A percentile compares a stretch with the other conserved stretches of the same genome.
phyloP scores from a whole-genome alignment of 2,113 vertebrate species.

The Gymnogyps californianus region DNA sequence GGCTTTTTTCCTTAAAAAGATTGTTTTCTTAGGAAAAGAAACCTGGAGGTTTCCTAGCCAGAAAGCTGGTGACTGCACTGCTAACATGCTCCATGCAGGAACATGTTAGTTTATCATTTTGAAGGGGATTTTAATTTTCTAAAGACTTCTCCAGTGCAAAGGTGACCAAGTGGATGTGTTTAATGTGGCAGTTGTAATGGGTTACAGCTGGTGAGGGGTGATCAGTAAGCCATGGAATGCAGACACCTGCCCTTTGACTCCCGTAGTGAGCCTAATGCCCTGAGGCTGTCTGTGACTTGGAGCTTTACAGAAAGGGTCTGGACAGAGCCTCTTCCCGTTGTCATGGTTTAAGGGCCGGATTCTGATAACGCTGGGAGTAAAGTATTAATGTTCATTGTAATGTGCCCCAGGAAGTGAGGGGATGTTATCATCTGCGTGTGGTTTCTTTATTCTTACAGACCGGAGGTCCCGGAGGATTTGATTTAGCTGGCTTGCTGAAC shows the following conservation, averaged over 20 bases:
- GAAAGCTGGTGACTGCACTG: background rate
- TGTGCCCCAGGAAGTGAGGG: fast-evolving
- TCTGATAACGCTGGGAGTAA: background rate
- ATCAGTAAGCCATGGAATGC: background rate
- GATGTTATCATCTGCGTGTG: background rate
- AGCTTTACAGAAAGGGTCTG: background rate
- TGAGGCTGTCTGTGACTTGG: background rate
- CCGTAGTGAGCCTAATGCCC: background rate
- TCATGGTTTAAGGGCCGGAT: fast-evolving
- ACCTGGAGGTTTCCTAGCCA: background rate
- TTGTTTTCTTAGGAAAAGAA: background rate
- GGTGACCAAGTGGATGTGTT: background rate
- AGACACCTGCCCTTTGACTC: background rate
- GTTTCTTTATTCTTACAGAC: conserved; percentile 67
- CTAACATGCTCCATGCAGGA: background rate
- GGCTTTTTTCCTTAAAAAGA: background rate
- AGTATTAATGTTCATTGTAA: fast-evolving
- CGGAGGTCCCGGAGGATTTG: conserved; percentile 84
- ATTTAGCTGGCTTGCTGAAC: conserved; percentile 89
- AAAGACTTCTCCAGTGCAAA: background rate
- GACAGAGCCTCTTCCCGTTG: background rate
- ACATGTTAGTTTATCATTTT: fast-evolving
- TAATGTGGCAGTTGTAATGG: background rate
- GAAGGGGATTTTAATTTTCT: background rate
- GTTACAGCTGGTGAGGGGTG: background rate